Base-by-base conservation (phyloP, 2,888 invertebrate species). In the Phalangium opilio region DNA sequence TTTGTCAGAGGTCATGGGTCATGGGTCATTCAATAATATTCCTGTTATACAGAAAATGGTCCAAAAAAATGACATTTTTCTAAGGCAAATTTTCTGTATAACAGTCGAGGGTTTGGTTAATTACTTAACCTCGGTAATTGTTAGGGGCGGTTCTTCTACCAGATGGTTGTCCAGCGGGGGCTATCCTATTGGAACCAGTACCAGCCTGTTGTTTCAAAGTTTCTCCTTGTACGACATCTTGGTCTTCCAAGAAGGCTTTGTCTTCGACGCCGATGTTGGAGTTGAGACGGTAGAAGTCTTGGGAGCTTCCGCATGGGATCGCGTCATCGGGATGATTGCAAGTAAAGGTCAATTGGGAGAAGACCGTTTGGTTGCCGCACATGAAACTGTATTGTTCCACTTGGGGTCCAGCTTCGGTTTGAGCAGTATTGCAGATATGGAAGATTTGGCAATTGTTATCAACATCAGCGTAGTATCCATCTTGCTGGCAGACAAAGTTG, bases 401-500 rank as follows among this genome's bases (percentile, higher is more conserved):
- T 1, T 47, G 12, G 11, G 38, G 46, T 20, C 52, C 53, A 17
- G 47, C 51, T 7, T 47, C 14, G 18, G 51, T 46, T 10, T 46
- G 50, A 3, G 48, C 33, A 3, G 53, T 47, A 12, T 49, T 47
- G 19, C 56, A 56, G 10, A 56, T 48, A 43, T 56, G 56, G 51
- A 56, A 56, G 35, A 56, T 48, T 21, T 54, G 50, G 41, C 55
- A 55, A 42, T 54, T 51, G 44, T 53, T 55, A 42, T 53, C 55
- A 2, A 49, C 45, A 39, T 57, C 56, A 7, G 56, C 56, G 42
- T 57, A 57, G 45, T 57, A 57, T 1, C 56, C 56, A 34, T 57
- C 54, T 8, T 57, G 57, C 14, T 60, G 59, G 20, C 57, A 60
- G 20, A 58, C 58, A 50, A 63, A 57, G 27, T 60, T 60, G 15